phyloP scores from a whole-genome alignment of 2,113 vertebrate genomes.

The Cavia aperea region DNA sequence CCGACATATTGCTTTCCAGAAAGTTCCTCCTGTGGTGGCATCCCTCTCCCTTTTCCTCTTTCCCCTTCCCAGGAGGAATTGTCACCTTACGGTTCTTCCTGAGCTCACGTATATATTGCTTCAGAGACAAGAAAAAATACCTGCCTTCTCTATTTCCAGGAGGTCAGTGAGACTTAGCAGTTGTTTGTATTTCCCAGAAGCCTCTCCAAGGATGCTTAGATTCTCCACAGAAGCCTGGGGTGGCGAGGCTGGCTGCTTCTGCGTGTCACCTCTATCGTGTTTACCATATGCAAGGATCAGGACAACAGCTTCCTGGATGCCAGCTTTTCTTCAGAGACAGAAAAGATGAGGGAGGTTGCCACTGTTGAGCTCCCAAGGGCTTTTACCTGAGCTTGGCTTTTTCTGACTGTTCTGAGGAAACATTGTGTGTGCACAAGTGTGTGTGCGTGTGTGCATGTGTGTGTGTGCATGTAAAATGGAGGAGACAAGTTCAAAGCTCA shows the following conservation, averaged over 20 bases:
- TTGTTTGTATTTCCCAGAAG: neutral
- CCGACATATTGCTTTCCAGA: conserved; percentile 31
- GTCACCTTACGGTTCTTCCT: neutral
- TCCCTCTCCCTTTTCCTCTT: neutral
- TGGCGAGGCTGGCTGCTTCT: neutral
- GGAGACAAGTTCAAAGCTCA: conserved; percentile 14
- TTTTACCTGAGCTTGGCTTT: neutral
- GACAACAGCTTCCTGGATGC: fast-evolving
- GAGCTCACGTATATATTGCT: neutral
- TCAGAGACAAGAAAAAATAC: conserved; percentile 5
- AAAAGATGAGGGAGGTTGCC: neutral
- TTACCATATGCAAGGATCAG: too few relatives aligned
- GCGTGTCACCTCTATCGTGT: too few relatives aligned
- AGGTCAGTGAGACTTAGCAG: neutral
- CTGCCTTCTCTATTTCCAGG: conserved; percentile 41
- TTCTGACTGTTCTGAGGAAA: neutral
- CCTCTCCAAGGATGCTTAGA: neutral
- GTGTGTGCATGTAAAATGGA: neutral
- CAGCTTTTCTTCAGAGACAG: neutral
- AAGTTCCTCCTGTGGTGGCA: conserved; percentile 12
- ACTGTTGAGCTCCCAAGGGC: neutral
- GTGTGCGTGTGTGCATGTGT: neutral
- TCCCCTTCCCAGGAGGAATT: neutral
- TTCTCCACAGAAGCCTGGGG: neutral
- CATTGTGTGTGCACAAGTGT: neutral